Percentiles rank a stretch among this genome's conserved stretches.
phyloP scores from a whole-genome alignment of 2,888 invertebrate genomes.

The Lysandra bellargus region DNA sequence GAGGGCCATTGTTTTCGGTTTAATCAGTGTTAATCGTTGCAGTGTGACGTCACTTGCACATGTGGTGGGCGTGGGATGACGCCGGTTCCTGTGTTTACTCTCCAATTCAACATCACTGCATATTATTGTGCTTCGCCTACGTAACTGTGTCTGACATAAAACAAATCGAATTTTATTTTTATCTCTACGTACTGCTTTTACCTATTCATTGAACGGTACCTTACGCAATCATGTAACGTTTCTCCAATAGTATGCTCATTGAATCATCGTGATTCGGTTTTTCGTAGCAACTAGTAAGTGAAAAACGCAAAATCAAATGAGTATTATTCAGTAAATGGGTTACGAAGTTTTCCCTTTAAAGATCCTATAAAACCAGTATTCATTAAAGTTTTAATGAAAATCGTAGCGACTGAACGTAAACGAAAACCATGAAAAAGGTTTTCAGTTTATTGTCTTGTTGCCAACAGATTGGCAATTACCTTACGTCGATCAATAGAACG shows the following conservation, averaged over 20 bases:
- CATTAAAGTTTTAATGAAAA: neutral
- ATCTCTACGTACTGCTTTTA: conserved; percentile 6
- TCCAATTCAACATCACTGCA: conserved; percentile 26
- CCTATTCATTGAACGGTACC: conserved; percentile 2
- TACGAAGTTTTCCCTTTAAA: neutral
- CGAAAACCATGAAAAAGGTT: neutral
- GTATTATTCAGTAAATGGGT: neutral
- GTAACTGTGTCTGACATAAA: conserved; percentile 16
- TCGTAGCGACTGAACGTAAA: neutral
- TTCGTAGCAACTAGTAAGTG: neutral
- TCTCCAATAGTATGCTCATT: neutral
- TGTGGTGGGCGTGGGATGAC: conserved; percentile 46
- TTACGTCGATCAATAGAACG: conserved; percentile 16
- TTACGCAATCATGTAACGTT: conserved; percentile 3
- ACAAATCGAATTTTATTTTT: neutral
- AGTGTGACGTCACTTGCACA: conserved; percentile 50
- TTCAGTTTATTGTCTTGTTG: conserved; percentile 8
- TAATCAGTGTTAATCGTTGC: conserved; percentile 42
- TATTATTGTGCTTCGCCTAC: conserved; percentile 15
- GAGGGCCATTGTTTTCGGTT: conserved; percentile 4
- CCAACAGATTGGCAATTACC: conserved; percentile 22
- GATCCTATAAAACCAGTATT: neutral
- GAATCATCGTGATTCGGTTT: neutral
- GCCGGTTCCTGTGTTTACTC: conserved; percentile 41
- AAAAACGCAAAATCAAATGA: neutral